These are phyloP conservation scores for Andrena camellia DNA, from an alignment of 2,888 invertebrate species.

Conservation along the genomic window DNA sequence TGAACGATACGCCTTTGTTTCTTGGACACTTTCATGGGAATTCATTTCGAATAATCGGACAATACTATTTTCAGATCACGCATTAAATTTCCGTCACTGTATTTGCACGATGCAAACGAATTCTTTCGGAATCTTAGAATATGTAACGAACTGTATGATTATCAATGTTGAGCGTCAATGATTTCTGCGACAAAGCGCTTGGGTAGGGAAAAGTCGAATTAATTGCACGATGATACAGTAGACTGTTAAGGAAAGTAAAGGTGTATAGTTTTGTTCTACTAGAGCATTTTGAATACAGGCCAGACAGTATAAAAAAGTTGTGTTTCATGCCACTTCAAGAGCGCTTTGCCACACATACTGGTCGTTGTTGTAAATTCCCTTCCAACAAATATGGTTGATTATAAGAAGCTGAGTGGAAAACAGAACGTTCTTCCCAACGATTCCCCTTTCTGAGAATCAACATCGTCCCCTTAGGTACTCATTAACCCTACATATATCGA, in stretches of 20 bases:
- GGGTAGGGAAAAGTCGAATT: constrained; percentile 10
- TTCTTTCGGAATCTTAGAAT: constrained; percentile 8
- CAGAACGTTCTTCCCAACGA: constrained; percentile 21
- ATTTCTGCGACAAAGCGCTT: background rate
- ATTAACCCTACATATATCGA: constrained; percentile 22
- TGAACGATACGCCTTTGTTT: constrained; percentile 50
- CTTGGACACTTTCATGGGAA: background rate
- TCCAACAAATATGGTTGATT: constrained; percentile 45
- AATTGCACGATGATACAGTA: background rate
- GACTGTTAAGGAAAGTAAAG: constrained; percentile 14
- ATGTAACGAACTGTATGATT: constrained; percentile 6
- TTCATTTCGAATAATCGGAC: background rate
- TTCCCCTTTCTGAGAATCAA: constrained; percentile 17
- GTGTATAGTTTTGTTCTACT: constrained; percentile 45
- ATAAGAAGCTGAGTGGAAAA: constrained; percentile 53
- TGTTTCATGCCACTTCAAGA: constrained; percentile 56
- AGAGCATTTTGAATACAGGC: constrained; percentile 60
- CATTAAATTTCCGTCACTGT: background rate
- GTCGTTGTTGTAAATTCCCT: constrained; percentile 53
- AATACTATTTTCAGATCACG: background rate
- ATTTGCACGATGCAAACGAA: constrained; percentile 16
- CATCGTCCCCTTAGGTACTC: constrained; percentile 10
- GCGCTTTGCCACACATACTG: constrained; percentile 53
- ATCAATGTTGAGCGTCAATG: constrained; percentile 4
- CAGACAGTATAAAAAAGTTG: constrained; percentile 61